These are phyloP conservation scores for Marmota flaviventris DNA, from an alignment of 2,113 vertebrate genomes.

Conservation along the genomic window DNA sequence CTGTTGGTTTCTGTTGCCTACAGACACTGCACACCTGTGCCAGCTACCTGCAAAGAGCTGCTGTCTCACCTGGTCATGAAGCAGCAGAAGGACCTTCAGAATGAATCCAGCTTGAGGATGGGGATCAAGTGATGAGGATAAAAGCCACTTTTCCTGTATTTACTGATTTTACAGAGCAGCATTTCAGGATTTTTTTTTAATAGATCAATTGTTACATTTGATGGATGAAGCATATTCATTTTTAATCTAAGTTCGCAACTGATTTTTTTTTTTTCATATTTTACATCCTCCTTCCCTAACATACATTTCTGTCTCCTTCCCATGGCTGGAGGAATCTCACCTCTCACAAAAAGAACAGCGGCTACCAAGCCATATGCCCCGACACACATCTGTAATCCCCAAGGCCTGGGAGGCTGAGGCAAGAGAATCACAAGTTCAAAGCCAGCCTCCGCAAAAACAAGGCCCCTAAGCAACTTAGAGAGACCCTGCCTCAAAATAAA, in stretches of 20 bases:
- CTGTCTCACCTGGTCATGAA: slow-evolving; percentile 38
- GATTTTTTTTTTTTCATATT: background rate
- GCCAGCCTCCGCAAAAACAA: too few relatives aligned
- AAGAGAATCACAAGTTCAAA: too few relatives aligned
- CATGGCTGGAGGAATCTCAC: background rate
- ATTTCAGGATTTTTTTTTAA: background rate
- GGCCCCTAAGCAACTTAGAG: too few relatives aligned
- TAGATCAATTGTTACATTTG: background rate
- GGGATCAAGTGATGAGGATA: background rate
- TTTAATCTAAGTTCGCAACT: background rate
- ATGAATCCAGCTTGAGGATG: background rate
- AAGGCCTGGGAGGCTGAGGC: too few relatives aligned
- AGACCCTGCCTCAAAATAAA: too few relatives aligned
- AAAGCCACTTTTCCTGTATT: background rate
- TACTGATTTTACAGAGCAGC: background rate
- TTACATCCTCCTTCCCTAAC: background rate
- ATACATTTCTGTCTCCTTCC: background rate
- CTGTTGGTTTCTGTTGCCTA: background rate
- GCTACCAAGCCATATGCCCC: background rate
- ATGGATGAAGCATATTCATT: background rate
- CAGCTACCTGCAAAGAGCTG: background rate
- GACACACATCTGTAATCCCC: too few relatives aligned
- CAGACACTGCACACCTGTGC: background rate
- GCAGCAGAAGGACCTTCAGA: background rate
- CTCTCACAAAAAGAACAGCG: background rate